These are phyloP conservation scores for Scaptomyza caliginosa DNA, from an alignment of 2,888 invertebrate species.

Conservation along the genomic window DNA sequence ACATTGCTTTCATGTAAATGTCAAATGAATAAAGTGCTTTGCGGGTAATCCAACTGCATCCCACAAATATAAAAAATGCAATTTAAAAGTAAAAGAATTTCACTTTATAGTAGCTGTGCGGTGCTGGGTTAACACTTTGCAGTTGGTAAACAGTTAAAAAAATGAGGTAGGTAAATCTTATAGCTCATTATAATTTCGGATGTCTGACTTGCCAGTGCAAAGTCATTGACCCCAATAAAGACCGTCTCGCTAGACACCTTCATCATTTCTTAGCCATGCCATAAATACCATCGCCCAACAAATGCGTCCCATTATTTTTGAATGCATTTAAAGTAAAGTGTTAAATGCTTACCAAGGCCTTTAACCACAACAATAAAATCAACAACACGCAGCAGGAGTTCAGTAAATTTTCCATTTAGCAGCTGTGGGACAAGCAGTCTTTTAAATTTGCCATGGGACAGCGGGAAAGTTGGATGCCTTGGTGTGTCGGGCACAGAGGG, in stretches of 20 bases:
- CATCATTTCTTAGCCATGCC: conserved; percentile 26
- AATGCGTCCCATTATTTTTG: conserved; percentile 33
- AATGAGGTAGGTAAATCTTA: neutral
- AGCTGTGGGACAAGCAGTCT: conserved; percentile 26
- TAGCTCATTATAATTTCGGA: too few species aligned
- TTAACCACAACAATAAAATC: conserved; percentile 19
- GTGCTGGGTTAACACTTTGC: neutral
- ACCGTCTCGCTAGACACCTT: conserved; percentile 4
- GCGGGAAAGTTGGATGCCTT: conserved; percentile 42
- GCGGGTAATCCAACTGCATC: neutral
- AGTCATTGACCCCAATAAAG: conserved; percentile 12
- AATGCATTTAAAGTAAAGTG: conserved; percentile 21
- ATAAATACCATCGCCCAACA: conserved; percentile 19
- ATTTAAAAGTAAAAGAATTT: neutral
- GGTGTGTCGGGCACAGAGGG: conserved; percentile 60
- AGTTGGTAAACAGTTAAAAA: neutral
- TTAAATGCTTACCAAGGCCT: conserved; percentile 32
- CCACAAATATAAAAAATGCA: neutral
- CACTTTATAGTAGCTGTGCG: neutral
- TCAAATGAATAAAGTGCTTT: neutral
- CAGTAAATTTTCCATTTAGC: conserved; percentile 54
- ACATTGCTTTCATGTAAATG: neutral
- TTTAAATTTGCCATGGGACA: conserved; percentile 42
- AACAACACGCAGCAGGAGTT: conserved; percentile 9
- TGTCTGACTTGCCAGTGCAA: neutral